These are phyloP conservation scores for Meteorus colon DNA, from an alignment of 2,888 invertebrate genomes.

Conservation along the genomic window DNA sequence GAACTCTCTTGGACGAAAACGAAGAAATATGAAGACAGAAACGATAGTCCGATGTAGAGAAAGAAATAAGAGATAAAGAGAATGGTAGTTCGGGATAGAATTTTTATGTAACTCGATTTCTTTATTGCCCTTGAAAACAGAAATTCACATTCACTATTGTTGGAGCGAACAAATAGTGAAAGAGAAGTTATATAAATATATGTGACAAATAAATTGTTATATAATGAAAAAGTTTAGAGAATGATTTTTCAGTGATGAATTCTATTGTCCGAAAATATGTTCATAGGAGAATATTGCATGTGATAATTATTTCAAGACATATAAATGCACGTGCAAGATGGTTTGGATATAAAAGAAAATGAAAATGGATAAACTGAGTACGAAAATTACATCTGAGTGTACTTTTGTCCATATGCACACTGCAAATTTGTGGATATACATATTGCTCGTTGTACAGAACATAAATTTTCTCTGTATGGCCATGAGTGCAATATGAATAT, in stretches of 20 bases:
- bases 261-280: neutral
- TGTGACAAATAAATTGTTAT: neutral
- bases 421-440: slow-evolving; percentile 40
- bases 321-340: neutral
- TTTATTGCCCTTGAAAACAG: neutral
- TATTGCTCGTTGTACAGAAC: slow-evolving; percentile 51
- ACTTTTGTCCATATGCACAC: neutral
- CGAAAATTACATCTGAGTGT: too few relatives aligned
- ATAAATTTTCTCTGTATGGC: slow-evolving; percentile 55
- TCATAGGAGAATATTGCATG: neutral
- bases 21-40: neutral
- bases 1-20: neutral
- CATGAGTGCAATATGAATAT: slow-evolving; percentile 57
- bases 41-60: neutral
- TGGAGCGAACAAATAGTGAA: neutral
- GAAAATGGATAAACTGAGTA: too few relatives aligned
- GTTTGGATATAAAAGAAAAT: neutral
- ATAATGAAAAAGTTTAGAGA: neutral
- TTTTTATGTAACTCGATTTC: neutral
- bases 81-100: neutral
- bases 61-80: neutral
- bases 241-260: neutral
- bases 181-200: neutral
- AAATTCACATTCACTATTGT: neutral
- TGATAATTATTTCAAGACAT: too few relatives aligned